Evolutionary conservation across 2,113 vertebrate species (phyloP).

Genomic region (Gnathonemus longibarbis): DNA sequence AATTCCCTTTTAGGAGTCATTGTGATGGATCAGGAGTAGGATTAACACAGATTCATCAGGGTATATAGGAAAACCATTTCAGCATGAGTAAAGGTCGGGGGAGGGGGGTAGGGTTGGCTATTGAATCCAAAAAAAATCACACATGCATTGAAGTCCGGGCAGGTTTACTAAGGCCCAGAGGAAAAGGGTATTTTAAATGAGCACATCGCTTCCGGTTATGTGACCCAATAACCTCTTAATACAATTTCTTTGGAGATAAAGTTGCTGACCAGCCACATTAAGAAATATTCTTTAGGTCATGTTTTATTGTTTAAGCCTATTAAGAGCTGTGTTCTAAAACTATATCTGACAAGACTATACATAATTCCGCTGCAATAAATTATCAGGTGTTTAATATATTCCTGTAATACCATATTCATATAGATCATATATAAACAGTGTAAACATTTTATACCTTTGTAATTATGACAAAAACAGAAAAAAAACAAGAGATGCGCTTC

Average conservation of each 20-base stretch:
- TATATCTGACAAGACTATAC: neutral
- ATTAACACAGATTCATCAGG: neutral
- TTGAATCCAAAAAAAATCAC: neutral
- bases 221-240: neutral
- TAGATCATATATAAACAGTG: neutral
- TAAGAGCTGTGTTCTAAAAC: neutral
- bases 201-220: neutral
- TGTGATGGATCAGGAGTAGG: neutral
- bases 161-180: neutral
- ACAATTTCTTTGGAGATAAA: neutral
- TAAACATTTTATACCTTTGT: neutral
- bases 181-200: neutral
- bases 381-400: neutral
- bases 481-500: neutral
- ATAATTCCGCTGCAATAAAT: neutral
- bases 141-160: neutral
- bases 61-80: neutral
- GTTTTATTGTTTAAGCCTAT: neutral
- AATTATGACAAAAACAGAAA: neutral
- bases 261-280: neutral
- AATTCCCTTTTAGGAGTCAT: neutral
- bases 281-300: neutral
- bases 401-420: neutral
- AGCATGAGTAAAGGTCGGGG: neutral
- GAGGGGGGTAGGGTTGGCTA: neutral